Evolutionary conservation across 2,113 vertebrate species (phyloP).

Genomic region (Leuciscus idus): DNA sequence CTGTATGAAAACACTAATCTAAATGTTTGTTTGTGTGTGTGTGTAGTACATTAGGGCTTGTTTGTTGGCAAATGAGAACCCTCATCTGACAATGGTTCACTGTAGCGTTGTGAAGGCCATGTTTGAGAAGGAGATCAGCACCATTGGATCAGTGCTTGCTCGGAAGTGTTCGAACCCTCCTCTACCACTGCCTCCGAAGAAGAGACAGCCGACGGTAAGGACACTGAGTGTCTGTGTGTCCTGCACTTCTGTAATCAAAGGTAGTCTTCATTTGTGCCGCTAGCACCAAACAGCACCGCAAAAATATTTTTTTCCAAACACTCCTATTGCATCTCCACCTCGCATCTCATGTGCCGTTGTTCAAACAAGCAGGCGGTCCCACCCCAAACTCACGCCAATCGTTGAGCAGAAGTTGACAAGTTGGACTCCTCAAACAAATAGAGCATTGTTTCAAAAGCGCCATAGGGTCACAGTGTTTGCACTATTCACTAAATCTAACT

Average conservation of each 20-base stretch:
- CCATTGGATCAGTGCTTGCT: constrained; percentile 85
- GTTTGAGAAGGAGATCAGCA: constrained; percentile 91
- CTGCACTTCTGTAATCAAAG: not conserved
- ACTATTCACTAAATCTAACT: not conserved
- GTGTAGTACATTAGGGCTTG: constrained; percentile 88
- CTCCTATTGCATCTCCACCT: not conserved
- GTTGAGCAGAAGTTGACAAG: not conserved
- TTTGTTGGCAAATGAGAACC: constrained; percentile 84
- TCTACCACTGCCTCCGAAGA: constrained; percentile 93
- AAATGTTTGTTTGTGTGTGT: constrained; percentile 19
- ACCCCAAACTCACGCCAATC: not conserved
- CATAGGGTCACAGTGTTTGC: not conserved
- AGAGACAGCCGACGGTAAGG: constrained; percentile 81
- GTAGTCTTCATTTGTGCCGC: not conserved
- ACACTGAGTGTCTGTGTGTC: not conserved
- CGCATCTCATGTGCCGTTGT: not conserved
- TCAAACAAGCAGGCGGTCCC: not conserved
- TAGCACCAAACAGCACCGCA: not conserved
- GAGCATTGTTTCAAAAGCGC: not conserved
- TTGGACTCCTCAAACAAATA: not conserved
- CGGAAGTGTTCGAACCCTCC: constrained; percentile 87
- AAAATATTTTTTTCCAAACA: not conserved
- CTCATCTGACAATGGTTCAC: constrained; percentile 90
- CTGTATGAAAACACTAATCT: not conserved
- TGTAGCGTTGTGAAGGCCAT: constrained; percentile 85